Percentiles rank a stretch among this genome's conserved stretches.
Conservation (phyloP, 2,113 vertebrate genomes). For the Antennarius striatus region DNA sequence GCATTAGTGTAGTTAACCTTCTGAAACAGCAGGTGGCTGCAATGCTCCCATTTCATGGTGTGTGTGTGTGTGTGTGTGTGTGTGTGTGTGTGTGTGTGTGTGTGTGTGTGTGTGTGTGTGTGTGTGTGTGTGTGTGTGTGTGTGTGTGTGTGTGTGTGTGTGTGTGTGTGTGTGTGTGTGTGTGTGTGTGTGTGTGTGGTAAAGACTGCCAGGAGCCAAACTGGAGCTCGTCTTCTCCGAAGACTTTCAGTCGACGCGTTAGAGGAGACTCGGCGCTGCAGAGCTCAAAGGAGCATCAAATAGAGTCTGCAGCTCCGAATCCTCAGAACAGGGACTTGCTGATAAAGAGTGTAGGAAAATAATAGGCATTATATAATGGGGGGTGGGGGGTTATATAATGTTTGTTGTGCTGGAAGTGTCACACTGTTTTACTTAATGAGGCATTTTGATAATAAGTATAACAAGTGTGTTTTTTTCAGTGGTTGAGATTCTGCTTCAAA, state of each 20-base stretch:
- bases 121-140: not conserved
- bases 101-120: not conserved
- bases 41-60: constrained; percentile 15
- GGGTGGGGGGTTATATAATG: constrained; percentile 47
- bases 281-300: constrained; percentile 37
- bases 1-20: constrained; percentile 36
- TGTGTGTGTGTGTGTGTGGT: not conserved
- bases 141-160: not conserved
- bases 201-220: constrained; percentile 10
- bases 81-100: not conserved
- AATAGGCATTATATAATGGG: constrained; percentile 48
- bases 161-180: not conserved
- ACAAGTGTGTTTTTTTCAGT: constrained; percentile 15
- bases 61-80: no score
- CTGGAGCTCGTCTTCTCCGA: constrained; percentile 22
- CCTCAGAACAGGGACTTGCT: not conserved
- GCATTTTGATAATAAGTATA: constrained; percentile 52
- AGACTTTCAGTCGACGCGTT: constrained; percentile 24
- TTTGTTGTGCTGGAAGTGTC: constrained; percentile 39
- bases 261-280: constrained; percentile 13
- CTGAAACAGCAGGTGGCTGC: constrained; percentile 69
- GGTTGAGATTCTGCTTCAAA: constrained; percentile 32
- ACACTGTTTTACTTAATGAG: constrained; percentile 41
- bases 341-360: constrained; percentile 30
- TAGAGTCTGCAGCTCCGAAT: not conserved